phyloP scores from a whole-genome alignment of 2,797 vertebrate species.

The Pristis pectinata region DNA sequence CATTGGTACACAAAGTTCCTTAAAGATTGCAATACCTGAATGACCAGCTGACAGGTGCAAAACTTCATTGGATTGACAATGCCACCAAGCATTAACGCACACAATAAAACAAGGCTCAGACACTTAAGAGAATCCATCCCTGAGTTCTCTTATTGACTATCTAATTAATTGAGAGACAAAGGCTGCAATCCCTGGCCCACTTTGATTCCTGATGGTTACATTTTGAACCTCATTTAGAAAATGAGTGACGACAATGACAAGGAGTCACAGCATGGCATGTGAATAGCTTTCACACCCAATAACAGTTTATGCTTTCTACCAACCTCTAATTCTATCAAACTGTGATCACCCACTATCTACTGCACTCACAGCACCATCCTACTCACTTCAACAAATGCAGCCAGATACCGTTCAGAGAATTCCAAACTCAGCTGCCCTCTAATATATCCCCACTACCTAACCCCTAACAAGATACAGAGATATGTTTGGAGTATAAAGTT shows the following conservation, averaged over 20 bases:
- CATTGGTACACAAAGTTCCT: constrained; percentile 7
- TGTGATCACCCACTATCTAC: too few species aligned
- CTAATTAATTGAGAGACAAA: neutral
- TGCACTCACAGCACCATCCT: too few species aligned
- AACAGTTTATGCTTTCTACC: neutral
- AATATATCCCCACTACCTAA: neutral
- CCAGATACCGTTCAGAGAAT: neutral
- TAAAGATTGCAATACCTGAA: neutral
- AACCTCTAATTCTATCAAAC: neutral
- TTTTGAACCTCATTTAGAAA: neutral
- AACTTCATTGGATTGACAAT: neutral
- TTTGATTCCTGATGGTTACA: neutral
- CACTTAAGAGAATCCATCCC: neutral
- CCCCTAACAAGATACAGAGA: neutral
- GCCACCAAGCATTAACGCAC: neutral
- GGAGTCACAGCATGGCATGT: neutral
- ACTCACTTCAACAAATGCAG: neutral
- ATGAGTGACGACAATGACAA: neutral
- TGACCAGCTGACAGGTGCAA: constrained; percentile 5
- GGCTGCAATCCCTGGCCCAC: neutral
- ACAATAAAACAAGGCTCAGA: neutral
- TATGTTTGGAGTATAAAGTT: neutral
- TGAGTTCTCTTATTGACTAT: too few species aligned
- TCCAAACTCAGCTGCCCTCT: neutral
- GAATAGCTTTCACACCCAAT: neutral